Evolutionary conservation across 2,888 invertebrate genomes (phyloP).

Genomic region (Apotomis capreana): DNA sequence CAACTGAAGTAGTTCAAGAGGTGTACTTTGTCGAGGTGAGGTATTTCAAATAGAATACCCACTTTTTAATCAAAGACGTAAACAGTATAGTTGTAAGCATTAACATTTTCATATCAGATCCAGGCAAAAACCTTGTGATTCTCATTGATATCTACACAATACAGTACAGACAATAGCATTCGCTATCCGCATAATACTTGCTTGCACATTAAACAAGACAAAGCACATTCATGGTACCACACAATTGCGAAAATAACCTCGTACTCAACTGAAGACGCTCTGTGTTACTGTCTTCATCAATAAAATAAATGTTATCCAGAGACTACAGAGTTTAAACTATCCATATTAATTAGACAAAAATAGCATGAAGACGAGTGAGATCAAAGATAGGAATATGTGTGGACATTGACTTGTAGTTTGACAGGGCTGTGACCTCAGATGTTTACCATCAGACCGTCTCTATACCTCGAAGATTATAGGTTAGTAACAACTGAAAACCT

Average conservation of each 20-base stretch:
- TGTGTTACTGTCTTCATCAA: conserved; percentile 9
- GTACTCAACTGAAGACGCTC: background rate
- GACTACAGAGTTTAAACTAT: conserved; percentile 14
- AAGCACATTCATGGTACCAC: background rate
- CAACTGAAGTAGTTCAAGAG: no score
- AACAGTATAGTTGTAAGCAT: no score
- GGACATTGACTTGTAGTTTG: conserved; percentile 30
- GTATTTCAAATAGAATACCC: no score
- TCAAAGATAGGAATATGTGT: conserved; percentile 28
- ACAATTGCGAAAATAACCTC: background rate
- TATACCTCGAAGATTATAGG: background rate
- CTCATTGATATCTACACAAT: conserved; percentile 12
- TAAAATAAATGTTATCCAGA: conserved; percentile 10
- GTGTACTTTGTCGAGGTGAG: no score
- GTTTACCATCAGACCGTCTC: conserved; percentile 12
- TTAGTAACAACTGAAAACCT: background rate
- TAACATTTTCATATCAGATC: background rate
- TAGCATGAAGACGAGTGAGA: conserved; percentile 25
- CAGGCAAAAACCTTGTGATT: conserved; percentile 12
- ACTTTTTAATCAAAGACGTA: background rate
- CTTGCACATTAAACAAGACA: conserved; percentile 2
- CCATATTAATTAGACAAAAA: conserved; percentile 33
- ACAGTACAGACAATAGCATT: background rate
- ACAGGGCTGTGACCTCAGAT: conserved; percentile 29
- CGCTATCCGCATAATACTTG: background rate